A percentile compares a stretch with the other conserved stretches of the same genome.
phyloP scores from a whole-genome alignment of 2,797 vertebrate species.

The Coregonus suidteri region DNA sequence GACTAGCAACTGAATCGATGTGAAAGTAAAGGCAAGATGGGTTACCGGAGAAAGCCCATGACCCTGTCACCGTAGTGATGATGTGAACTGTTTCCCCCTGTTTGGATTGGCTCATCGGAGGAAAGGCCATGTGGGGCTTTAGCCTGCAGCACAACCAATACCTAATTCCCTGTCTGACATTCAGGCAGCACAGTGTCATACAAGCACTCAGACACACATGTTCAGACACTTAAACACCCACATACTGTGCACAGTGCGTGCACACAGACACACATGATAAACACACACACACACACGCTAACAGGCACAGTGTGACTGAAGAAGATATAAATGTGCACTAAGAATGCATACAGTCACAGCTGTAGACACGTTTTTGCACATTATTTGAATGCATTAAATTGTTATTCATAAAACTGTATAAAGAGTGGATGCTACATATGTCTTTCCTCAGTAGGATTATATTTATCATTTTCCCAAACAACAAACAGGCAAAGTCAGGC shows the following conservation, averaged over 20 bases:
- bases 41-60: slow-evolving; percentile 54
- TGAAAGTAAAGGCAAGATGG: slow-evolving; percentile 43
- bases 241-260: background rate
- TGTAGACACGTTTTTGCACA: slow-evolving; percentile 21
- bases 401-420: slow-evolving; percentile 57
- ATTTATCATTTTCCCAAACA: slow-evolving; percentile 66
- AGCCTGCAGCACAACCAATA: slow-evolving; percentile 63
- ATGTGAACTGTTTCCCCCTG: slow-evolving; percentile 29
- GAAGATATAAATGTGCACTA: background rate
- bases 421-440: slow-evolving; percentile 54
- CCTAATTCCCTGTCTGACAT: slow-evolving; percentile 67
- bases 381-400: slow-evolving; percentile 28
- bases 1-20: slow-evolving; percentile 40
- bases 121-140: slow-evolving; percentile 46
- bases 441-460: slow-evolving; percentile 62
- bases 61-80: slow-evolving; percentile 35
- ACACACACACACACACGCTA: background rate
- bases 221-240: background rate
- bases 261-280: background rate
- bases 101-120: slow-evolving; percentile 53
- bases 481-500: slow-evolving; percentile 72
- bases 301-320: background rate
- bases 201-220: slow-evolving; percentile 20
- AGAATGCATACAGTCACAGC: slow-evolving; percentile 20
- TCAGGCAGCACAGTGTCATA: slow-evolving; percentile 49